Base-by-base conservation (phyloP, 1,140 invertebrate genomes). In the Nephila pilipes region DNA sequence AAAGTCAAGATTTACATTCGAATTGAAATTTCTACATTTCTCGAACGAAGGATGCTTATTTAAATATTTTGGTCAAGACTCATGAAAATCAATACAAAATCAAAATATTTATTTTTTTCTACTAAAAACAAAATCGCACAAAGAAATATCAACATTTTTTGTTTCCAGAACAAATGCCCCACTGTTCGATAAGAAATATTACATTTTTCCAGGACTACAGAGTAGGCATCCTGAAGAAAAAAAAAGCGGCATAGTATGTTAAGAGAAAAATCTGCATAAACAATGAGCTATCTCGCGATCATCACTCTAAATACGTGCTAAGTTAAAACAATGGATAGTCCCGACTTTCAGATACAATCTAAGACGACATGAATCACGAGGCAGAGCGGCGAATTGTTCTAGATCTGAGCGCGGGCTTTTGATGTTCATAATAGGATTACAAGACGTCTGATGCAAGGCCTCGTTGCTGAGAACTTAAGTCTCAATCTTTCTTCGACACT, bases 281-380 rank as follows among this genome's bases (percentile, higher is more conserved):
- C 69, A 75, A 75, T 75, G 32, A 75, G 69, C 10, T 75, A 20
- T 36, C 14, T 36, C 32, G 29, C 69, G 29, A 75, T 32, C 69
- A 75, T 75, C 69, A 75, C 69, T 75, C 69, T 75, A 75, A 75
- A 75, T 75, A 32, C 69, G 69, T 32, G 69, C 29, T 36, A 32
- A 75, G 25, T 16, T 20, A 20, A 36, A 75, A 75, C 69, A 75
- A 75, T 75, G 29, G 69, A 10, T 8, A 32, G 1, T 12, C 29
- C 3, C 14, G 16, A 32, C 69, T 75, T 75, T 32, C 69, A 75
- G 69, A 75, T 75, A 75, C 14, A 18, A 75, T 75, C 69, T 75
- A 18, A 16, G 14, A 32, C 14, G 29, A 14, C 69, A 75, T 75
- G 69, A 32, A 75, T 75, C 32, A 75, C 32, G 69, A 65, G n/a